Percentiles rank a stretch among this genome's conserved stretches.
phyloP scores from a whole-genome alignment of 2,888 invertebrate species.

The Amphipoea oculea region DNA sequence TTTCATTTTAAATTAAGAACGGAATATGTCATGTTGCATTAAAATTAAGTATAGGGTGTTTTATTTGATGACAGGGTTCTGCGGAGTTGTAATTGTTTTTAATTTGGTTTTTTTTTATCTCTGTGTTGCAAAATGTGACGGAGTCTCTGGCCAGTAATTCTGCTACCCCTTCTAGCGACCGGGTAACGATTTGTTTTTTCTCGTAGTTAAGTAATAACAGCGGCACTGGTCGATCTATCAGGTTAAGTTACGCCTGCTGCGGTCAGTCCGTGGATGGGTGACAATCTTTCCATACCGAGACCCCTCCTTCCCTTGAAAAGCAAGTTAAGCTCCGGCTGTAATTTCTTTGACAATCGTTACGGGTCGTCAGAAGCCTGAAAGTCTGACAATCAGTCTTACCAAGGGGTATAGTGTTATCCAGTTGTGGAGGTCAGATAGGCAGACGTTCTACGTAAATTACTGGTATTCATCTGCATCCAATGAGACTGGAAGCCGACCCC shows the following conservation, averaged over 20 bases:
- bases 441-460: no score
- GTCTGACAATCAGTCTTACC: neutral
- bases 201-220: neutral
- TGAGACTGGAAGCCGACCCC: neutral
- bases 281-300: neutral
- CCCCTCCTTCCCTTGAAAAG: neutral
- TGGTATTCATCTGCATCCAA: no score
- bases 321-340: neutral
- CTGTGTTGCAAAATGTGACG: neutral
- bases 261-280: neutral
- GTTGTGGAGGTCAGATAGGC: no score
- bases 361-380: neutral
- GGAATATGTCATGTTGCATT: constrained; percentile 31
- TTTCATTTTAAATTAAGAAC: constrained; percentile 46
- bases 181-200: neutral
- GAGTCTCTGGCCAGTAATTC: constrained; percentile 5
- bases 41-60: constrained; percentile 39
- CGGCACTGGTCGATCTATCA: neutral
- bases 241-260: neutral
- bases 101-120: constrained; percentile 10
- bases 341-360: neutral
- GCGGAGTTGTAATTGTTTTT: constrained; percentile 27
- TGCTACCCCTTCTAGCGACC: neutral
- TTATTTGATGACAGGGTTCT: constrained; percentile 41
- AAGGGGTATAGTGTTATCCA: no score